Conservation (phyloP, 1,140 invertebrate species). For the Eumeta japonica region DNA sequence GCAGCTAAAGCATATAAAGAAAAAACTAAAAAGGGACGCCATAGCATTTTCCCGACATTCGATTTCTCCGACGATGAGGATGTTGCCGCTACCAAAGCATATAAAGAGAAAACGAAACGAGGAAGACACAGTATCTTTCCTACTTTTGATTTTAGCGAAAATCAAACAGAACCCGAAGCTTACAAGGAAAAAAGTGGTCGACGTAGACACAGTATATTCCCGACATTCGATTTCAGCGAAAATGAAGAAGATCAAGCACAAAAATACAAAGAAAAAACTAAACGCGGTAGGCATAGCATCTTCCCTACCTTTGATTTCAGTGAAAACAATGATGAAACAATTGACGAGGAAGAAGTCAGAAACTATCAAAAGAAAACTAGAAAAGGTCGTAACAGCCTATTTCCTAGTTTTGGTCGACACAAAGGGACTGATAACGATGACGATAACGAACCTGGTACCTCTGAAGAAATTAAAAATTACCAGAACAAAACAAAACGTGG, state of each 20-base stretch:
- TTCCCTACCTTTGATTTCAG: constrained; percentile 46
- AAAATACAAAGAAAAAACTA: constrained; percentile 36
- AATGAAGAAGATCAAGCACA: constrained; percentile 31
- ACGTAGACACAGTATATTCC: background rate
- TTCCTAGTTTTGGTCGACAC: constrained; percentile 18
- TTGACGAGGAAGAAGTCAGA: constrained; percentile 10
- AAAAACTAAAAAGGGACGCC: constrained; percentile 34
- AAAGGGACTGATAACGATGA: constrained; percentile 35
- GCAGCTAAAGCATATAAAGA: constrained; percentile 30
- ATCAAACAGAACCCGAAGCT: background rate
- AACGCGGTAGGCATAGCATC: constrained; percentile 36
- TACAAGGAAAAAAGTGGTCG: background rate
- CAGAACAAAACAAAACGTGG: constrained; percentile 44
- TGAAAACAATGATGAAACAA: constrained; percentile 34
- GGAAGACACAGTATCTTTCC: constrained; percentile 9
- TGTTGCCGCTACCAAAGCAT: background rate
- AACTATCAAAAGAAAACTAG: constrained; percentile 42
- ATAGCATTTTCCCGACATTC: constrained; percentile 33
- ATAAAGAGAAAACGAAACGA: background rate
- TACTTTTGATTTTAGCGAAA: constrained; percentile 29
- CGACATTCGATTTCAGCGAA: constrained; percentile 40
- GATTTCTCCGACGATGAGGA: background rate
- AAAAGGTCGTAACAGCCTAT: background rate
- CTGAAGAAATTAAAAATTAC: constrained; percentile 42
- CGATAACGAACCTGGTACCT: constrained; percentile 29